These are phyloP conservation scores for Ichneumoninae sp. DNA, from an alignment of 2,888 invertebrate genomes.

Conservation along the genomic window DNA sequence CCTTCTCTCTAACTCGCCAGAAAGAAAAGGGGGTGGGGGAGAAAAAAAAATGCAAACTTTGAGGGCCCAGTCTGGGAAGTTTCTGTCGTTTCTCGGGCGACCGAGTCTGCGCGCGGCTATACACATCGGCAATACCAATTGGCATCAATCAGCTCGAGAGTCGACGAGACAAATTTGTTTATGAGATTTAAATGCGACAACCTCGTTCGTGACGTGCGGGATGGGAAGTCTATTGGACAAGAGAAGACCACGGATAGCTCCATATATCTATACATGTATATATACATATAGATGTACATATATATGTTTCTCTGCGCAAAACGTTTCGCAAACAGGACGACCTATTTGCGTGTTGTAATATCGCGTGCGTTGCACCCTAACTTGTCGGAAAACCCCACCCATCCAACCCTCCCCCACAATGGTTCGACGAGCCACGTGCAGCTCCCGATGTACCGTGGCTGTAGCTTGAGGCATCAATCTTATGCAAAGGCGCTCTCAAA, in stretches of 20 bases:
- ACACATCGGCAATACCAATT: slow-evolving; percentile 72
- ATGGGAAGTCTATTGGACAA: slow-evolving; percentile 19
- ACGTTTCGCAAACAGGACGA: slow-evolving; percentile 51
- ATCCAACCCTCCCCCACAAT: background rate
- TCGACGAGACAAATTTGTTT: slow-evolving; percentile 74
- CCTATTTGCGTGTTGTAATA: slow-evolving; percentile 58
- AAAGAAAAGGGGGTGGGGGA: background rate
- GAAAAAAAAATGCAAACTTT: background rate
- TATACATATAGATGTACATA: background rate
- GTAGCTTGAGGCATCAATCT: slow-evolving; percentile 26
- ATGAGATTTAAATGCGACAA: slow-evolving; percentile 74
- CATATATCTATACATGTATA: slow-evolving; percentile 59
- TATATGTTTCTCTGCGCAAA: slow-evolving; percentile 29
- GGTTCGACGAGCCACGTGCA: slow-evolving; percentile 5
- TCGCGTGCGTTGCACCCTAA: slow-evolving; percentile 57
- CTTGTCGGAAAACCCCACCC: slow-evolving; percentile 1
- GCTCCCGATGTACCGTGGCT: background rate
- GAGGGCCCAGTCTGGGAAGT: slow-evolving; percentile 9
- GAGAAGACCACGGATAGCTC: slow-evolving; percentile 22
- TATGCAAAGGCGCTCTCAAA: slow-evolving; percentile 59
- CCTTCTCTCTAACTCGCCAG: background rate
- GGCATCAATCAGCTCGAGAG: slow-evolving; percentile 75
- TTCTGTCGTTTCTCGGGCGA: slow-evolving; percentile 15
- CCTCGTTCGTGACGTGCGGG: slow-evolving; percentile 45
- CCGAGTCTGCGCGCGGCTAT: background rate